Evolutionary conservation across 2,113 vertebrate species (phyloP), one percentile per base, ranked within the genome.

Genomic region (Entelurus aequoreus): DNA sequence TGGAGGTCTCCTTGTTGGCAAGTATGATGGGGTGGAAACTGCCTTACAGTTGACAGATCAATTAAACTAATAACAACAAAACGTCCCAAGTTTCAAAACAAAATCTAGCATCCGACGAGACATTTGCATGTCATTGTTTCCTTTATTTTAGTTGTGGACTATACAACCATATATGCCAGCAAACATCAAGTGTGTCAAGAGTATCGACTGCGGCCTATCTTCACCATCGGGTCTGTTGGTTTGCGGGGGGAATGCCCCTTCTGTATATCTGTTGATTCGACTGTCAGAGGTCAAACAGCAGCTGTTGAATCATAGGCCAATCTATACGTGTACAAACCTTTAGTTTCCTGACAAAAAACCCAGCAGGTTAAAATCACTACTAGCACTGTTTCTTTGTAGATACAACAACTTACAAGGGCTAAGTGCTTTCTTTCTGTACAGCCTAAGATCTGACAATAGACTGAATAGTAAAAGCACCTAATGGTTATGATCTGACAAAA

Each of bases 241-340:
- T 56, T 15, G 46, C 6, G 48, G 75, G 56, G 51, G 60, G 36
- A 54, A 59, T 46, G 10, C 42, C 55, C 4, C 53, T 16, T 1
- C 2, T 62, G 80, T 78, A 84, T 84, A 82, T 78, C 69, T 72
- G 75, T 58, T 84, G 79, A 87, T 81, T 87, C 81, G 75, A 82
- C 75, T 66, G 75, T 73, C 70, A 75, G 54, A 59, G 68, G 75
- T 28, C 28, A 28, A 28, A 86, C 76, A 52, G 60, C 81, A 84
- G 66, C 77, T 81, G 77, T 71, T 15, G 48, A 37, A 49, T 53
- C 58, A 51, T 62, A 54, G 37, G 21, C 40, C 13, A 57, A 56
- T 3, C 28, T 11, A 62, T 3, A 48, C 62, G 58, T 56, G 35
- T 59, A 54, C 63, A 37, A 40, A 66, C 47, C 56, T 57, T 65